Base-by-base conservation (phyloP, 2,797 vertebrate genomes). In the Diplodus puntazzo region DNA sequence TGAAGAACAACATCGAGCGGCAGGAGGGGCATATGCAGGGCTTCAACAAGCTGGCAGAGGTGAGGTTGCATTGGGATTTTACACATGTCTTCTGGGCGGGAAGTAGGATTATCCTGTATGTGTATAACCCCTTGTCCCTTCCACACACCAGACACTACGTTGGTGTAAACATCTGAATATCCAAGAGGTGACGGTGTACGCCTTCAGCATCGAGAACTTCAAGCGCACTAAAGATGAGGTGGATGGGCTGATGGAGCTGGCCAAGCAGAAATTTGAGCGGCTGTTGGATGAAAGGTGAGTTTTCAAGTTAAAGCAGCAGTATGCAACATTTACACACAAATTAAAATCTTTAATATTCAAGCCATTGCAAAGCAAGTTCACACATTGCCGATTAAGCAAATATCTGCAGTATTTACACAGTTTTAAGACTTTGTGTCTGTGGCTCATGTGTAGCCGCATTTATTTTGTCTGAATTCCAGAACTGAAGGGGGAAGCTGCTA, bases 191-290 rank as follows among this genome's bases (percentile, higher is more conserved):
- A 99, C 98, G 0, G 98, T 99, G 45, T 99, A 99, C 30, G 98
- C 98, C 10, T 99, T 99, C 92, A 99, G 98, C 92, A 99, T 99
- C n/a, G 98, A 99, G 93, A 99, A 99, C 92, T 99, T 99, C 89
- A 99, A 99, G 80, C 97, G 98, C 72, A 95, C 97, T 54, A 93
- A 96, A 88, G 97, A 97, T 34, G 98, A 99, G 87, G 98, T 99
- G 88, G 97, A 98, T 0, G 98, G 98, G 9, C 90, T 99, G 43
- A 96, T 99, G 97, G 96, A 98, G 77, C 95, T 99, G 82, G 98
- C 98, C 80, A 97, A 92, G 20, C 96, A 99, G 95, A 99, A 99
- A 84, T 99, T 99, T 84, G 91, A 85, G 80, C 95, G 94, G 75
- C 95, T 99, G 42, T 85, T 99, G 90, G 96, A 97, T 25, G 98